Evolutionary conservation across 2,797 vertebrate genomes (phyloP).

Genomic region (Huso huso): DNA sequence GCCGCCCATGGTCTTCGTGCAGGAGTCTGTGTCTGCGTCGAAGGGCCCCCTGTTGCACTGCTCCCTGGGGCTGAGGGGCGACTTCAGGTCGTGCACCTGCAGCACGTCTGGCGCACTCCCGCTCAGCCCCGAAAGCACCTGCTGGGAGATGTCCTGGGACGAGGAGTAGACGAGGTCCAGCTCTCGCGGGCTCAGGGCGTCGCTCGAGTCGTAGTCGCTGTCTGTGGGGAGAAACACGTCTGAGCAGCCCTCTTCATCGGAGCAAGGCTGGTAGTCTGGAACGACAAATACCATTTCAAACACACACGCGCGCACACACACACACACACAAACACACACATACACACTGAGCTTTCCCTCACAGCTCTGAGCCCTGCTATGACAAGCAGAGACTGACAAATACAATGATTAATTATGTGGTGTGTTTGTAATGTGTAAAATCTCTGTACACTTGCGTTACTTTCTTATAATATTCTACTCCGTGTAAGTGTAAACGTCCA

Average conservation of each 20-base stretch:
- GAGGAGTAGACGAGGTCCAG: slow-evolving; percentile 78
- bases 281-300: neutral
- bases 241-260: slow-evolving; percentile 87
- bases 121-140: slow-evolving; percentile 66
- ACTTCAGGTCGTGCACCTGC: slow-evolving; percentile 72
- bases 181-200: slow-evolving; percentile 83
- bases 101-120: slow-evolving; percentile 85
- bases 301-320: too few relatives aligned
- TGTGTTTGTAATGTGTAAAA: too few relatives aligned
- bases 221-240: slow-evolving; percentile 95
- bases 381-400: too few relatives aligned
- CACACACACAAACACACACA: neutral
- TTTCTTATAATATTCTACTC: too few relatives aligned
- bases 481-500: too few relatives aligned
- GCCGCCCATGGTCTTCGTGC: slow-evolving; percentile 59
- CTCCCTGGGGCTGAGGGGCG: slow-evolving; percentile 20
- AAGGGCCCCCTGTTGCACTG: slow-evolving; percentile 9
- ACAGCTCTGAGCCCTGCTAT: neutral
- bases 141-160: slow-evolving; percentile 72
- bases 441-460: too few relatives aligned
- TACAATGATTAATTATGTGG: too few relatives aligned
- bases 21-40: slow-evolving; percentile 43
- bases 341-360: slow-evolving; percentile 1
- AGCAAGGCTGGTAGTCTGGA: slow-evolving; percentile 78
- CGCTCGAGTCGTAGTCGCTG: slow-evolving; percentile 95